Conservation (phyloP, 2,113 vertebrate genomes). For the Macaca nemestrina region DNA sequence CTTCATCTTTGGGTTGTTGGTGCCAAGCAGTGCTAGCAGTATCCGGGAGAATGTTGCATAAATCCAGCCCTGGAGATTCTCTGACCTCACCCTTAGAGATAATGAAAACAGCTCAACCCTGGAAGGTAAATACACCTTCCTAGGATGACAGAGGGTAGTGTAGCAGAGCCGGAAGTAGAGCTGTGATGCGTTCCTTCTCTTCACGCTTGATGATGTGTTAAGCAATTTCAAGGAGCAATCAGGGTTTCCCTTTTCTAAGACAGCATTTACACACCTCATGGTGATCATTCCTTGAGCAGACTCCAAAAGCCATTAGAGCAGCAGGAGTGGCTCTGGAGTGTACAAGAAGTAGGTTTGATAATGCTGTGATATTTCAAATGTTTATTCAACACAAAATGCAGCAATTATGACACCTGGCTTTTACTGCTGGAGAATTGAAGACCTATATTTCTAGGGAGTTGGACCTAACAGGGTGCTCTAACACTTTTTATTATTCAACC, state of each 20-base stretch:
- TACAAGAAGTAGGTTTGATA: background rate
- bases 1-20: background rate
- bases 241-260: background rate
- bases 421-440: background rate
- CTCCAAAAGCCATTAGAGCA: background rate
- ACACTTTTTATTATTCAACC: background rate
- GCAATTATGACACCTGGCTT: background rate
- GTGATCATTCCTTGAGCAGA: background rate
- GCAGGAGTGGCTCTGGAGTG: too few relatives aligned
- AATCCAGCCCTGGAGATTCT: background rate
- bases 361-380: background rate
- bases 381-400: background rate
- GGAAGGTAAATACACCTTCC: background rate
- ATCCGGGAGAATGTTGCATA: background rate
- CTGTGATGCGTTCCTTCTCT: background rate
- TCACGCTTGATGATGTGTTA: fast-evolving
- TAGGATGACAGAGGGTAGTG: background rate
- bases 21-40: background rate
- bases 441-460: too few relatives aligned
- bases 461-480: background rate
- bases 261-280: background rate
- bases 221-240: background rate
- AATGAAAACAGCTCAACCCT: background rate
- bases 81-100: background rate
- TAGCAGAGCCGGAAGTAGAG: background rate